Conservation (phyloP, 2,888 invertebrate genomes). For the Agonopterix heracliana region DNA sequence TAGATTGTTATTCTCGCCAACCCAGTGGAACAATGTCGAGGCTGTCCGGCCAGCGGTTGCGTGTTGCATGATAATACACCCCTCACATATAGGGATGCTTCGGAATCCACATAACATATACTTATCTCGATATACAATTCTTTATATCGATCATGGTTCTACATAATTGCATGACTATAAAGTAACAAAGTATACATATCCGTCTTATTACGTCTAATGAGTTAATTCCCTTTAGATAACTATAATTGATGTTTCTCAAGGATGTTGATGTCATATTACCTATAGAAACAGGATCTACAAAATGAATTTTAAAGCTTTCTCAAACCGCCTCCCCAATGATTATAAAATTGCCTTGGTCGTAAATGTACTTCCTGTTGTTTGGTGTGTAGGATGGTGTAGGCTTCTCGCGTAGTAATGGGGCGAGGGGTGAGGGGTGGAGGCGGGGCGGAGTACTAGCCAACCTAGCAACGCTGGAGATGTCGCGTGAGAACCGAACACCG, state of each 20-base stretch:
- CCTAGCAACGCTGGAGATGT: conserved; percentile 7
- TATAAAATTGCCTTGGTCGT: conserved; percentile 7
- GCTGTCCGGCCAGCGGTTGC: conserved; percentile 34
- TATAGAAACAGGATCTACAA: conserved; percentile 11
- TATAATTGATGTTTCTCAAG: conserved; percentile 25
- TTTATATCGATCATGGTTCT: no score
- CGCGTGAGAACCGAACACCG: conserved; percentile 5
- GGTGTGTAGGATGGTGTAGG: not conserved
- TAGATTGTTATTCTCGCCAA: conserved; percentile 40
- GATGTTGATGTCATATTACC: conserved; percentile 29
- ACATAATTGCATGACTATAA: no score
- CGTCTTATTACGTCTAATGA: conserved; percentile 12
- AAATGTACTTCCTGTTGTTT: conserved; percentile 9
- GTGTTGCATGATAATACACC: conserved; percentile 25
- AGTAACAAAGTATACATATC: no score
- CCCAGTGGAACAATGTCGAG: conserved; percentile 41
- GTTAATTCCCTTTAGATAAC: conserved; percentile 19
- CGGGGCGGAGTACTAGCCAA: not conserved
- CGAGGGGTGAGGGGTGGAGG: conserved; percentile 1
- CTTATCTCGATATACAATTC: no score
- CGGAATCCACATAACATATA: no score
- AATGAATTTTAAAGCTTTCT: no score
- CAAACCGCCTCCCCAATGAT: not conserved
- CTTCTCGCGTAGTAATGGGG: conserved; percentile 3
- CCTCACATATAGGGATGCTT: conserved; percentile 7